Conservation (phyloP, 2,113 vertebrate species). For the Myotis yumanensis region DNA sequence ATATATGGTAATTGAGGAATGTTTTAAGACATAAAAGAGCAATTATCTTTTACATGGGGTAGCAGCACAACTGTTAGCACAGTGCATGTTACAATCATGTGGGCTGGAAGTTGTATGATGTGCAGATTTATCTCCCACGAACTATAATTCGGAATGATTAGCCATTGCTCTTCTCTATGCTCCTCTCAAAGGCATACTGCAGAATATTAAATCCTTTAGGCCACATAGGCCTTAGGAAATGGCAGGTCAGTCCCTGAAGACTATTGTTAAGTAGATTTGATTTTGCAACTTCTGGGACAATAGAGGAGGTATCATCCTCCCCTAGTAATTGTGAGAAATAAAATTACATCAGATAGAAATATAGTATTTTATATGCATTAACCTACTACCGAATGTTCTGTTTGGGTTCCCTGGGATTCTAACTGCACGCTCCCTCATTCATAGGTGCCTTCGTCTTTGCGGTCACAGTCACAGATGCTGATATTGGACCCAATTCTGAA, state of each 20-base stretch:
- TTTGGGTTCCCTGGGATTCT: background rate
- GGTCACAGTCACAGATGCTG: conserved; percentile 95
- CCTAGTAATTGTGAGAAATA: background rate
- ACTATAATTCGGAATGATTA: background rate
- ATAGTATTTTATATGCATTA: rapidly evolving
- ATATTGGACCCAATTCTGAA: conserved; percentile 91
- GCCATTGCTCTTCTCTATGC: background rate
- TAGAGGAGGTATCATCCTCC: background rate
- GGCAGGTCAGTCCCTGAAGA: background rate
- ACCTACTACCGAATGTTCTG: rapidly evolving
- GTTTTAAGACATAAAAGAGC: background rate
- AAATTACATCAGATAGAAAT: background rate
- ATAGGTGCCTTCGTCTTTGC: conserved; percentile 97
- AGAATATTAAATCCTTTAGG: background rate
- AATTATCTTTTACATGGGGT: too few relatives aligned
- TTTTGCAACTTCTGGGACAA: background rate
- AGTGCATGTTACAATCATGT: background rate
- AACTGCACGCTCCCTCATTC: conserved; percentile 41
- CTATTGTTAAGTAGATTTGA: background rate
- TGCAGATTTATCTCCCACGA: background rate
- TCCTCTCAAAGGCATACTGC: background rate
- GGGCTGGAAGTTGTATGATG: background rate
- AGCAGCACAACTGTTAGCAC: background rate
- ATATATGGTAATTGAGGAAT: background rate
- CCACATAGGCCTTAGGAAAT: background rate